Conservation (phyloP, 2,113 vertebrate species). For the Pontoporia blainvillei region DNA sequence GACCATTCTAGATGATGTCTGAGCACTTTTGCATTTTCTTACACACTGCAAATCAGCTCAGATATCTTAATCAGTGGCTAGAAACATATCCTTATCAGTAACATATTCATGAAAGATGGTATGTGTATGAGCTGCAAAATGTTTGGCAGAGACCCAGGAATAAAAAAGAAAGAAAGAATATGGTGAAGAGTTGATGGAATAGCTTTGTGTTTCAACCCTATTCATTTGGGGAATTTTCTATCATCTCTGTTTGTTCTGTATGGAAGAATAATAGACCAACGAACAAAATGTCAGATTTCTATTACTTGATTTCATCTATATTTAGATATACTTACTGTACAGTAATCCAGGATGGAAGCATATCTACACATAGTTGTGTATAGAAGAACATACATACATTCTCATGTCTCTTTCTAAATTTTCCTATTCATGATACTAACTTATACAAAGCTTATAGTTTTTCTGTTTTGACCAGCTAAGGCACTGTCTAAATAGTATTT, state of each 20-base stretch:
- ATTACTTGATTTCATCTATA: background rate
- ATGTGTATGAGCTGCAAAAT: constrained; percentile 72
- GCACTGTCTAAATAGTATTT: constrained; percentile 75
- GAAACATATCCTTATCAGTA: constrained; percentile 74
- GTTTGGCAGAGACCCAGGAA: constrained; percentile 71
- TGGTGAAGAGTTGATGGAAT: constrained; percentile 69
- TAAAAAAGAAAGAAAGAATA: constrained; percentile 68
- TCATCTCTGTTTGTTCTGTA: constrained; percentile 60
- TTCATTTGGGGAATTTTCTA: constrained; percentile 66
- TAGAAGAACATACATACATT: background rate
- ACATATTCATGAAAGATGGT: constrained; percentile 73
- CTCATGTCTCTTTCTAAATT: constrained; percentile 43
- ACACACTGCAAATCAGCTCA: constrained; percentile 67
- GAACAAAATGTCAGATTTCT: constrained; percentile 35
- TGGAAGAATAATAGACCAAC: constrained; percentile 67
- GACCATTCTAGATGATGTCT: constrained; percentile 63
- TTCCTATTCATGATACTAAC: constrained; percentile 55
- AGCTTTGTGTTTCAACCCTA: constrained; percentile 64
- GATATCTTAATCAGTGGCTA: constrained; percentile 79
- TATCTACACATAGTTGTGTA: background rate
- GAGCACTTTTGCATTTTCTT: constrained; percentile 57
- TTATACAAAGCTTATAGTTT: constrained; percentile 68
- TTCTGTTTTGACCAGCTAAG: constrained; percentile 81
- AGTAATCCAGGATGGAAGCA: background rate
- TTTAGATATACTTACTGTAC: background rate